Base-by-base conservation (phyloP, 1,140 invertebrate genomes). In the Lordiphosa clarofinis region DNA sequence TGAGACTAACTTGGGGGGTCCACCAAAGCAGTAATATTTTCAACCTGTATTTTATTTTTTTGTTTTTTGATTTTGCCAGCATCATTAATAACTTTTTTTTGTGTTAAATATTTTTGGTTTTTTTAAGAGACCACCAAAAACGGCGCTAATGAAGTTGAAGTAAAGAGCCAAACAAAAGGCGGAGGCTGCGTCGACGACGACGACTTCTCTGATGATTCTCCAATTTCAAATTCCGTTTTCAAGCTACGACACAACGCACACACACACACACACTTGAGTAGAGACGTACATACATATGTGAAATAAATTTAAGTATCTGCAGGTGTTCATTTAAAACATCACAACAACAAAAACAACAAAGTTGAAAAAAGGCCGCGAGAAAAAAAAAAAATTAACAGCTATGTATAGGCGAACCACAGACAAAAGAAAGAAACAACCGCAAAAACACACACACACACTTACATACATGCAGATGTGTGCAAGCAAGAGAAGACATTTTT, bases 291-390 rank as follows among this genome's bases (percentile, higher is more conserved):
- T 8, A 39, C 31, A 43, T 36, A 62, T 69, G 62, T 76, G 64
- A 84, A 84, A 86, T 76, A 86, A 87, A 87, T 86, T 86, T 86
- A 87, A 86, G 82, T 86, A 86, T 86, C 82, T 86, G 82, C 82
- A 87, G 82, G 82, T 87, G 82, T 87, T 87, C 82, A 87, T 78
- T 87, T 87, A 82, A 86, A 87, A 87, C 72, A 73, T 60, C 73
- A n/a, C n/a, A n/a, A 76, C 76, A 82, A 72, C 72, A 84, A 49
- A 62, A 87, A 64, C 71, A 86, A 72, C 21, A 70, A 56, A 53
- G 50, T 57, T 52, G 60, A 71, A 76, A 73, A 67, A 86, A 57
- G 59, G 53, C 56, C 56, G 66, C 58, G 56, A 68, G 55, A 66
- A 56, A 33, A 48, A 54, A 52, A 56, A 62, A 72, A 82, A 82